A percentile compares a stretch with the other conserved stretches of the same genome.
These are phyloP conservation scores for Calypte anna DNA, from an alignment of 2,113 vertebrate species.

Conservation along the genomic window DNA sequence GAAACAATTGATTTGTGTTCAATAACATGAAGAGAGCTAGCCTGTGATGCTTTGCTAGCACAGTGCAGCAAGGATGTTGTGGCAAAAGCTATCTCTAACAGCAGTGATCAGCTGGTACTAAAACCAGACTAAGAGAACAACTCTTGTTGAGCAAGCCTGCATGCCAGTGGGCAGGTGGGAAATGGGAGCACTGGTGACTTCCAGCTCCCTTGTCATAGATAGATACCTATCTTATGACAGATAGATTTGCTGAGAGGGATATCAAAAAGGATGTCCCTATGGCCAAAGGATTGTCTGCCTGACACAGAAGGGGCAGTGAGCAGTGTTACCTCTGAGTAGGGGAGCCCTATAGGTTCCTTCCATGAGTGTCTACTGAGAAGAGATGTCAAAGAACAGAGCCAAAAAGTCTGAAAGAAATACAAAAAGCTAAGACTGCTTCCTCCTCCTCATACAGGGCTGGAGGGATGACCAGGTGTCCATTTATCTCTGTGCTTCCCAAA, in stretches of 20 bases:
- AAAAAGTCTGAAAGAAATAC: background rate
- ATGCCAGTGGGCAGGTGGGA: background rate
- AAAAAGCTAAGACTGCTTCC: background rate
- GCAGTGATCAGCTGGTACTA: rapidly evolving
- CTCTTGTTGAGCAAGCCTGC: background rate
- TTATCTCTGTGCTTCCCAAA: background rate
- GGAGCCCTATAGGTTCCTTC: background rate
- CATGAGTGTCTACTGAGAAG: background rate
- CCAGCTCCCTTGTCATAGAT: background rate
- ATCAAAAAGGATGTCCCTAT: background rate
- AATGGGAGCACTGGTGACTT: background rate
- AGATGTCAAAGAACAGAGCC: background rate
- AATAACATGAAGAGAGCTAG: background rate
- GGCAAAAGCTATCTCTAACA: background rate
- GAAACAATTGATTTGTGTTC: background rate
- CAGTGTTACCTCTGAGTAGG: background rate
- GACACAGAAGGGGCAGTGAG: background rate
- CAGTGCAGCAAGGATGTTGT: background rate
- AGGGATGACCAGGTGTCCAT: background rate
- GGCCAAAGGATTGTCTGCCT: background rate
- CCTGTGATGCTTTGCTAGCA: background rate
- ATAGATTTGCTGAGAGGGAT: no score
- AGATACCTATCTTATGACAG: no score
- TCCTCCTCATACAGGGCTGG: background rate
- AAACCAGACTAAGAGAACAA: background rate